Evolutionary conservation across 1,140 invertebrate genomes (phyloP).

Genomic region (Drosophila nasuta): DNA sequence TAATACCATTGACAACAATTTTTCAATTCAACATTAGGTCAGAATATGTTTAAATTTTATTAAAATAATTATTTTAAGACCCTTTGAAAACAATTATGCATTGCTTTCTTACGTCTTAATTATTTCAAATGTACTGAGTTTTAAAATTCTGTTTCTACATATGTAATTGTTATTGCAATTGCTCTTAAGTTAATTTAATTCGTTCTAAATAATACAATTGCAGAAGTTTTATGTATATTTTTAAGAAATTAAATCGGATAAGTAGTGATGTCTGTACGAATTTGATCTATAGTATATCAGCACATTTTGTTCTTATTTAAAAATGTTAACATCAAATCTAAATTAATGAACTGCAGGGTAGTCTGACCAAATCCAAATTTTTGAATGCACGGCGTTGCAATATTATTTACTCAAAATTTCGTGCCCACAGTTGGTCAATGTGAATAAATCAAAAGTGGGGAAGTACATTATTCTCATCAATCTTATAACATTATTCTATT

Average conservation of each 20-base stretch:
- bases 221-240: not conserved
- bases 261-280: not conserved
- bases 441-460: too few relatives aligned
- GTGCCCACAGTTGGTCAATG: too few relatives aligned
- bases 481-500: too few relatives aligned
- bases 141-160: not conserved
- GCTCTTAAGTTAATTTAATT: not conserved
- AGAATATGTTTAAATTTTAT: not conserved
- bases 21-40: not conserved
- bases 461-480: too few relatives aligned
- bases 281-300: not conserved
- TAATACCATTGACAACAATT: conserved; percentile 2
- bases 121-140: not conserved
- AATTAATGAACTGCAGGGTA: not conserved
- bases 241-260: conserved; percentile 10
- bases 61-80: conserved; percentile 3
- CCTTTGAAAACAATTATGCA: conserved; percentile 4
- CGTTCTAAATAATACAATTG: not conserved
- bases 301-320: too few relatives aligned
- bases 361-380: not conserved
- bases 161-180: not conserved
- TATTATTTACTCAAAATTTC: too few relatives aligned
- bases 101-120: conserved; percentile 1
- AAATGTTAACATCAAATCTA: not conserved
- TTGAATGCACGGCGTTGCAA: not conserved